Percentiles rank a stretch among this genome's conserved stretches.
Evolutionary conservation across 35 echinoderm and acorn worm genomes (phyloP).

Genomic region (Amphiura filiformis): DNA sequence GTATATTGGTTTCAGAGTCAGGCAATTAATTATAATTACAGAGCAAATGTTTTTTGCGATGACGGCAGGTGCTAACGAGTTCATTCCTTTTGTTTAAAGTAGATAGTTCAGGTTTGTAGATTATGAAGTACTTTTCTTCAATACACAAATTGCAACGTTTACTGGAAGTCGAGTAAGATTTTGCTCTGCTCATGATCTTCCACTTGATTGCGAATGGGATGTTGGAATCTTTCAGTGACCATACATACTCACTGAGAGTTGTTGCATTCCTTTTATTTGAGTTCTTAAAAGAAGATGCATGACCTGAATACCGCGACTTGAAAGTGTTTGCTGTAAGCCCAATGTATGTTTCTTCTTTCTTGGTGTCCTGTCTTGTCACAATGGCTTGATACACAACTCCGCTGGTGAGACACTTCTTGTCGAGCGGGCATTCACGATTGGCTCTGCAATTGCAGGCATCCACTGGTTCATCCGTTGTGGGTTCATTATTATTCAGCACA

Average conservation of each 20-base stretch:
- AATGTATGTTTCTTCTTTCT: not conserved
- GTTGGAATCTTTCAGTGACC: not conserved
- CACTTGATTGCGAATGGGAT: not conserved
- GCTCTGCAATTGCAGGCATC: not conserved
- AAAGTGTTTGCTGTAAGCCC: not conserved
- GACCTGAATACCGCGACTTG: not conserved
- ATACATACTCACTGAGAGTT: not conserved
- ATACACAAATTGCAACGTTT: too few relatives aligned
- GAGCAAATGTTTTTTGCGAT: too few relatives aligned
- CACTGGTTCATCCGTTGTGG: not conserved
- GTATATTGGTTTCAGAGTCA: too few relatives aligned
- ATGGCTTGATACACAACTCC: not conserved
- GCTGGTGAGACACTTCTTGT: not conserved
- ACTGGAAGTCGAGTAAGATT: too few relatives aligned
- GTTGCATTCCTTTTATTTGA: not conserved
- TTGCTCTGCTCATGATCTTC: not conserved
- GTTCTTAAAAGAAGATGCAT: not conserved
- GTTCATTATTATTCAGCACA: too few relatives aligned
- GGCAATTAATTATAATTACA: too few relatives aligned
- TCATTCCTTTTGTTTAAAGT: too few relatives aligned
- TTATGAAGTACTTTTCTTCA: too few relatives aligned
- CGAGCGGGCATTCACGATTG: not conserved
- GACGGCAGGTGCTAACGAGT: too few relatives aligned
- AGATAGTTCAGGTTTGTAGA: too few relatives aligned
- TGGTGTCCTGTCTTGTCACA: not conserved